Percentiles rank a stretch among this genome's conserved stretches.
Evolutionary conservation across 2,113 vertebrate genomes (phyloP).

Genomic region (Oostethus manadensis): DNA sequence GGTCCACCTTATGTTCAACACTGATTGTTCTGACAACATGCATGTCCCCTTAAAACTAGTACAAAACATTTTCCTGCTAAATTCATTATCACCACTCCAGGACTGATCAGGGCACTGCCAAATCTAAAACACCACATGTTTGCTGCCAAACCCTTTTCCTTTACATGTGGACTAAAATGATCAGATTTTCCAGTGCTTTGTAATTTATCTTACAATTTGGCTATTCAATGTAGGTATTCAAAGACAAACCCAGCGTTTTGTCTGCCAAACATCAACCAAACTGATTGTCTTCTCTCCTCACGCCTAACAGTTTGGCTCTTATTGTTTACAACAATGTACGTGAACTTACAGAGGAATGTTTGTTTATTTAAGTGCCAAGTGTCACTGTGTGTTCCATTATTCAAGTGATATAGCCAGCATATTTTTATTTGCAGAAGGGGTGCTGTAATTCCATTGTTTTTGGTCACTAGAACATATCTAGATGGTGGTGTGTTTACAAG

Average conservation of each 20-base stretch:
- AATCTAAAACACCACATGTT: constrained; percentile 35
- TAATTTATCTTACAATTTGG: constrained; percentile 19
- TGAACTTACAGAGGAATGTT: constrained; percentile 61
- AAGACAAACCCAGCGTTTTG: constrained; percentile 17
- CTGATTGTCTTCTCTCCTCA: constrained; percentile 44
- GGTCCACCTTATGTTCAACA: constrained; percentile 30
- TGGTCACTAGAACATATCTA: constrained; percentile 46
- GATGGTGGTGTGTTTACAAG: constrained; percentile 59
- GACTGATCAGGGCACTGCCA: constrained; percentile 55
- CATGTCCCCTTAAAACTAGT: constrained; percentile 17
- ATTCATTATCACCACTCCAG: constrained; percentile 20
- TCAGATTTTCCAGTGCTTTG: constrained; percentile 72
- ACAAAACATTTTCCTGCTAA: neutral
- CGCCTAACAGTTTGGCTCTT: constrained; percentile 43
- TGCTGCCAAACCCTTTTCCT: constrained; percentile 40
- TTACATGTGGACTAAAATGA: constrained; percentile 65
- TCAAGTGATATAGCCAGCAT: constrained; percentile 49
- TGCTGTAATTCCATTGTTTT: constrained; percentile 30
- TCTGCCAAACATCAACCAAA: constrained; percentile 48
- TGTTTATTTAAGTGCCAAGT: constrained; percentile 62
- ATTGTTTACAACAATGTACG: constrained; percentile 68
- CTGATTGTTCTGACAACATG: constrained; percentile 39
- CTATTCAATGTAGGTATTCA: constrained; percentile 20
- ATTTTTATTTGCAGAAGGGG: constrained; percentile 24
- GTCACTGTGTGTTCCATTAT: constrained; percentile 49